Conservation (phyloP, 2,888 invertebrate genomes). For the Agapostemon virescens region DNA sequence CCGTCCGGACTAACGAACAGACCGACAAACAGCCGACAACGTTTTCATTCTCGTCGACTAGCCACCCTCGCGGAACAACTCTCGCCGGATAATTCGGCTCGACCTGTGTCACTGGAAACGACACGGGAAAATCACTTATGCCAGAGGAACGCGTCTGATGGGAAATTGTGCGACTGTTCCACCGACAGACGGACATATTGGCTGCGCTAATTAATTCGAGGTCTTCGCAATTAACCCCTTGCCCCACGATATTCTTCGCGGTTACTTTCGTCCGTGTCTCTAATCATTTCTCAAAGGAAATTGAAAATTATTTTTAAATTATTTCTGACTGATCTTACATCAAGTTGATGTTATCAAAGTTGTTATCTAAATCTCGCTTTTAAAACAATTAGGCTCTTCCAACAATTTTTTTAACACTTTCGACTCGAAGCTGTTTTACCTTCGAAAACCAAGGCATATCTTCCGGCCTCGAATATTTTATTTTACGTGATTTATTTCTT, state of each 20-base stretch:
- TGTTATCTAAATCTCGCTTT: no score
- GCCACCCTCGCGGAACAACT: constrained; percentile 59
- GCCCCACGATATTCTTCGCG: neutral
- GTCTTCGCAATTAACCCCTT: neutral
- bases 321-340: no score
- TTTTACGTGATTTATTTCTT: no score
- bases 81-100: constrained; percentile 52
- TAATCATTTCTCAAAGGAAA: neutral
- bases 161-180: constrained; percentile 14
- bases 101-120: constrained; percentile 56
- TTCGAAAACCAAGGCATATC: no score
- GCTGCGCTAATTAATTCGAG: neutral
- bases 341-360: no score
- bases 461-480: no score
- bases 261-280: neutral
- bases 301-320: no score
- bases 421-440: no score
- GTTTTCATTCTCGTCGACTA: constrained; percentile 58
- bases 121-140: constrained; percentile 58
- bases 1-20: constrained; percentile 71
- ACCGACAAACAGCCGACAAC: constrained; percentile 66
- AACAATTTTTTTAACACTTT: no score
- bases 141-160: constrained; percentile 40
- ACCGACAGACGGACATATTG: neutral
- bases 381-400: no score